Percentiles rank a stretch among this genome's conserved stretches.
Evolutionary conservation across 2,888 invertebrate species (phyloP).

Genomic region (Agelastica alni): DNA sequence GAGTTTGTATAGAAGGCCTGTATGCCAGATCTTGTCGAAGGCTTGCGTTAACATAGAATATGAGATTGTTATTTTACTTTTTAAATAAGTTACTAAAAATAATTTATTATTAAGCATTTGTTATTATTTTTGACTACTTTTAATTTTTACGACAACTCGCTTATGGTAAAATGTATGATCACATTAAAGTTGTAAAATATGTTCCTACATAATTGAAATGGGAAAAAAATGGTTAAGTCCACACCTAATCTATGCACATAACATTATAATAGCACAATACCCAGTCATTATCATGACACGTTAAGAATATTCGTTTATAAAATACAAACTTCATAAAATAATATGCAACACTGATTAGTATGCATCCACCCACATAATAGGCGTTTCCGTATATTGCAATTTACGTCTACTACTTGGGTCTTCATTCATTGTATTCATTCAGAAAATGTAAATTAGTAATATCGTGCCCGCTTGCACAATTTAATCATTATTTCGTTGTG

Average conservation of each 20-base stretch:
- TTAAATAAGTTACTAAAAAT: too few species aligned
- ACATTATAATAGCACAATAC: background rate
- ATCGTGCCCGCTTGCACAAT: constrained; percentile 11
- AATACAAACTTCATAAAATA: background rate
- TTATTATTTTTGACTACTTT: too few species aligned
- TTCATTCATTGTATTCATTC: constrained; percentile 18
- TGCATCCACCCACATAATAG: constrained; percentile 15
- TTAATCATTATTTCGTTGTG: constrained; percentile 5
- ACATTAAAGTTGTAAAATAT: too few species aligned
- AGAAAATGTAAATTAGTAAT: constrained; percentile 16
- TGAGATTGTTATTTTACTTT: too few species aligned
- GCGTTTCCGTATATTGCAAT: constrained; percentile 18
- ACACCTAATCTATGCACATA: background rate
- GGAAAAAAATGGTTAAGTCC: too few species aligned
- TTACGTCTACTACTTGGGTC: constrained; percentile 2
- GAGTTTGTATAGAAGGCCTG: too few species aligned
- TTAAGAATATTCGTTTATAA: background rate
- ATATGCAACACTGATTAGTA: constrained; percentile 4
- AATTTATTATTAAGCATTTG: too few species aligned
- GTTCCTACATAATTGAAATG: too few species aligned
- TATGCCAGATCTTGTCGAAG: too few species aligned
- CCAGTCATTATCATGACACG: background rate
- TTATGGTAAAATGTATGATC: too few species aligned
- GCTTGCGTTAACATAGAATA: too few species aligned
- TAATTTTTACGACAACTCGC: too few species aligned